phyloP scores from a whole-genome alignment of 1,140 invertebrate genomes.

The Hylyphantes graminicola region DNA sequence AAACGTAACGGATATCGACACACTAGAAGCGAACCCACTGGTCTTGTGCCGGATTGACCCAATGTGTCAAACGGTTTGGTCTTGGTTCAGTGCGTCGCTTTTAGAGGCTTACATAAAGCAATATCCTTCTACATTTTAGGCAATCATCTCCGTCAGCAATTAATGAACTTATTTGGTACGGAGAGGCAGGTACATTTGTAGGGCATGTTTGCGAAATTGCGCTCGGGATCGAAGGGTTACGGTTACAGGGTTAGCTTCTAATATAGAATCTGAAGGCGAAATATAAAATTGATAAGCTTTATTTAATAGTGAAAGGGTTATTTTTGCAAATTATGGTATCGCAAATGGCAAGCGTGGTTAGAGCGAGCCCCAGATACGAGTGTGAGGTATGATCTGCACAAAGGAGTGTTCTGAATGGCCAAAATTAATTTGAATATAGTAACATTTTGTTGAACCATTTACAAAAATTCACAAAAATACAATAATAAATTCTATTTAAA shows the following conservation, averaged over 20 bases:
- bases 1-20: constrained; percentile 38
- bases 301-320: constrained; percentile 1
- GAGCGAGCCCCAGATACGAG: no score
- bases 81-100: constrained; percentile 38
- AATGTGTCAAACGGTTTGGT: constrained; percentile 53
- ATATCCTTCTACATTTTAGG: constrained; percentile 49
- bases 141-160: constrained; percentile 47
- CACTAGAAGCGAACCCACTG: neutral
- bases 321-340: neutral
- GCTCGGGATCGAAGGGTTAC: constrained; percentile 18
- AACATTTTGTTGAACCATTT: no score
- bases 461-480: no score
- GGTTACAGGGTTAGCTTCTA: constrained; percentile 18
- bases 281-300: neutral
- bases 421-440: no score
- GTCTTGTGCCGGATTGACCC: constrained; percentile 28
- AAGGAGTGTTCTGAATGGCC: no score
- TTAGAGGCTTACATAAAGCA: constrained; percentile 34
- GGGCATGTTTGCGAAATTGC: neutral
- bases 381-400: no score
- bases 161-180: constrained; percentile 19
- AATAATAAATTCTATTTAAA: no score
- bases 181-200: constrained; percentile 1
- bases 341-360: no score
- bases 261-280: constrained; percentile 3